Base-by-base conservation (phyloP, 2,888 invertebrate genomes). In the Drosophila yooni region DNA sequence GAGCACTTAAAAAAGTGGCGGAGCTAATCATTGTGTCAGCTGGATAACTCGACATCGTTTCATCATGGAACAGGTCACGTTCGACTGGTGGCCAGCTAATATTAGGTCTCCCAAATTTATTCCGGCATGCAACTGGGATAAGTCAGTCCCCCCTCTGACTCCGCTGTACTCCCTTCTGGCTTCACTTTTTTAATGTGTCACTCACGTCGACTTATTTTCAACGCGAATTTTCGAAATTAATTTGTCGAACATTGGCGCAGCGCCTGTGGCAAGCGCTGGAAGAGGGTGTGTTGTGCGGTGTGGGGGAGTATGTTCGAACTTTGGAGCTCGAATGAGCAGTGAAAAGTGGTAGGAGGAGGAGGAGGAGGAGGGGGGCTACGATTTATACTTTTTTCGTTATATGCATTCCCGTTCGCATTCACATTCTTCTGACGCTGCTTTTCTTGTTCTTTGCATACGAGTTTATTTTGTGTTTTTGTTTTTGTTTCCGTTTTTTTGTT, bases 161-260 rank as follows among this genome's bases (percentile, higher is more conserved):
- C 15, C 21, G 34, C 52, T 27, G 53, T 43, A 59, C 70, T 76
- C 63, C 68, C 66, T 69, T 67, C 67, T 64, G 33, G 33, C 33
- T 69, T 57, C 59, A 18, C 3, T 51, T 31, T n/a, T 76, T 73
- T 73, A 66, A 68, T 81, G 57, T 81, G 69, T 85, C 46, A 46
- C 81, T 81, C 86, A 81, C 82, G 61, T 82, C 81, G 81, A 81
- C 85, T 84, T 84, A 88, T 82, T 85, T 88, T 84, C 76, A 84
- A 84, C 82, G 79, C 79, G 72, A 84, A 82, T 82, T 79, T 84
- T 87, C 74, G 74, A 83, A 79, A 83, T 84, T 76, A 77, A 77
- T 77, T 83, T 76, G 77, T 77, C 77, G 83, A 84, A 82, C 83
- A 86, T 82, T 81, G 76, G 79, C 70, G 43, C 43, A 65, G 67